A percentile compares a stretch with the other conserved stretches of the same genome.
Evolutionary conservation across 2,888 invertebrate genomes (phyloP).

Genomic region (Eupithecia dodoneata): DNA sequence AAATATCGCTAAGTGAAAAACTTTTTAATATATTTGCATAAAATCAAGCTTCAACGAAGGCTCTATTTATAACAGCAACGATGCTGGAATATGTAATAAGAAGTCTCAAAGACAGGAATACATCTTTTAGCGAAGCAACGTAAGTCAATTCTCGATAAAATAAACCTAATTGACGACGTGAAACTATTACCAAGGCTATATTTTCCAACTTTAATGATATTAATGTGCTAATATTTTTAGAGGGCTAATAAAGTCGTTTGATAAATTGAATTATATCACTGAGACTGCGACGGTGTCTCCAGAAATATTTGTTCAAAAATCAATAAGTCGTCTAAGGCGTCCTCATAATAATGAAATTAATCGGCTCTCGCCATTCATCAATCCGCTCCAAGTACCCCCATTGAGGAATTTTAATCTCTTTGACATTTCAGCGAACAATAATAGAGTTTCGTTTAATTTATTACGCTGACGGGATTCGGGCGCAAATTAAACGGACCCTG

Average conservation of each 20-base stretch:
- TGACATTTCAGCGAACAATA: slow-evolving; percentile 64
- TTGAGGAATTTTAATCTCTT: slow-evolving; percentile 67
- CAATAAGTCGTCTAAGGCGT: slow-evolving; percentile 53
- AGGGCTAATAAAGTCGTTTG: slow-evolving; percentile 18
- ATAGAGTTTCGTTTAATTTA: slow-evolving; percentile 38
- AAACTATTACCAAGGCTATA: neutral
- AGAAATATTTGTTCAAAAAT: slow-evolving; percentile 59
- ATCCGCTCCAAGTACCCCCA: slow-evolving; percentile 60
- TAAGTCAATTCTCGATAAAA: neutral
- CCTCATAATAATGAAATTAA: slow-evolving; percentile 61
- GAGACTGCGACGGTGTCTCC: slow-evolving; percentile 42
- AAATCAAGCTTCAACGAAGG: slow-evolving; percentile 28
- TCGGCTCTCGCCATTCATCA: slow-evolving; percentile 54
- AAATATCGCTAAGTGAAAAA: slow-evolving; percentile 41
- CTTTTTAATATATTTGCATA: slow-evolving; percentile 40
- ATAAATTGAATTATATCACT: slow-evolving; percentile 58
- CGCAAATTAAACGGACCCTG: slow-evolving; percentile 13
- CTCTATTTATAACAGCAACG: slow-evolving; percentile 35
- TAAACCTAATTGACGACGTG: slow-evolving; percentile 4
- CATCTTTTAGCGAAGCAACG: slow-evolving; percentile 4
- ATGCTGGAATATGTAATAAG: slow-evolving; percentile 27
- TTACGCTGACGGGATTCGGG: slow-evolving; percentile 11
- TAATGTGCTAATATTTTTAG: neutral
- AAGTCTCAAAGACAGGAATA: slow-evolving; percentile 2
- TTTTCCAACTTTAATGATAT: neutral